Conservation (phyloP, 2,113 vertebrate genomes). For the Anhinga anhinga region DNA sequence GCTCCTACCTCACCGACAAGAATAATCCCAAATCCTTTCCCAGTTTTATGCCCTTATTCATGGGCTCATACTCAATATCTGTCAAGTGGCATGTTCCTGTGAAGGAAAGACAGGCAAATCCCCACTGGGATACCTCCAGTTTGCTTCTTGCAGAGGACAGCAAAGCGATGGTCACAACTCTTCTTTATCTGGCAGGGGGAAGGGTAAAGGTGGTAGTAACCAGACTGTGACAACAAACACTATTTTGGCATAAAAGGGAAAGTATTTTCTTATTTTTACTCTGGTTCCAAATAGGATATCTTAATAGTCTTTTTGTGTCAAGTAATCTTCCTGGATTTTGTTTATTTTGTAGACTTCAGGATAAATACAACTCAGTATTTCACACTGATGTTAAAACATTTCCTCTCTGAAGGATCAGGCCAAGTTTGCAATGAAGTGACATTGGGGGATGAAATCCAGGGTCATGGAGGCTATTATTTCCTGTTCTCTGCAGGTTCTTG, state of each 20-base stretch:
- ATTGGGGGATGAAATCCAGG: not conserved
- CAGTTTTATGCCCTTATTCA: not conserved
- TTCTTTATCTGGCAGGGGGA: not conserved
- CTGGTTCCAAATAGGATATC: not conserved
- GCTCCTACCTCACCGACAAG: not conserved
- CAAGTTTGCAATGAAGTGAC: not conserved
- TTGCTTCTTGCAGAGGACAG: not conserved
- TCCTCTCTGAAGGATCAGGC: not conserved
- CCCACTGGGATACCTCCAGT: not conserved
- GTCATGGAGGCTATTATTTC: not conserved
- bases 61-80: rapidly evolving
- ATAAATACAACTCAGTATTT: not conserved
- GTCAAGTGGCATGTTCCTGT: not conserved
- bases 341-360: not conserved
- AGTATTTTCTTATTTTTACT: not conserved
- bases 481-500: not conserved
- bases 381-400: not conserved
- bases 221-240: not conserved
- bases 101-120: not conserved
- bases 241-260: not conserved
- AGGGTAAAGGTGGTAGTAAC: not conserved
- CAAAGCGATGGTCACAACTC: not conserved
- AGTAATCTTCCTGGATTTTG: not conserved
- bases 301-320: not conserved
- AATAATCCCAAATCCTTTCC: not conserved